Conservation (phyloP, 1,140 invertebrate species). For the Penaeus vannamei region DNA sequence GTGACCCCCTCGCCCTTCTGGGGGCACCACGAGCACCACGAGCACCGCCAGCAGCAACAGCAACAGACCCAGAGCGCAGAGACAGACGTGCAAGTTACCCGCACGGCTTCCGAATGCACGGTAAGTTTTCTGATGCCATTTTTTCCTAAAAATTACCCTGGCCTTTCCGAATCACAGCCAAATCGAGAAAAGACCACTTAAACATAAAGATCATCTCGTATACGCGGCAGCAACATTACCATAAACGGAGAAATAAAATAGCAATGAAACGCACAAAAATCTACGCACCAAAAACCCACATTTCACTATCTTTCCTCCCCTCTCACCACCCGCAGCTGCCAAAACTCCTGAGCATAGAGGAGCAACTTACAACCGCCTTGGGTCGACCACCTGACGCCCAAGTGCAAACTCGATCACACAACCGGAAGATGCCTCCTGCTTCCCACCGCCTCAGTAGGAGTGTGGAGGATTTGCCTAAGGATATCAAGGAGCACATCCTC, state of each 20-base stretch:
- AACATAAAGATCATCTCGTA: background rate
- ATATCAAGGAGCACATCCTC: slow-evolving; percentile 67
- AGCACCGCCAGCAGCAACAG: background rate
- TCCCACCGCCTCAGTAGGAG: slow-evolving; percentile 58
- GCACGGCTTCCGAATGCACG: slow-evolving; percentile 32
- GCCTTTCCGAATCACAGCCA: background rate
- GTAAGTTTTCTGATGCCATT: slow-evolving; percentile 7
- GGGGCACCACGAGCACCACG: background rate
- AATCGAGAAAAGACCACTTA: background rate
- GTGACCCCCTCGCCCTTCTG: slow-evolving; percentile 34
- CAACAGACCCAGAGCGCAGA: background rate
- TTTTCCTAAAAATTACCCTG: background rate
- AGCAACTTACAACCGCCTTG: slow-evolving; percentile 32
- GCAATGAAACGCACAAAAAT: too few species aligned
- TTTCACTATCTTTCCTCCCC: too few species aligned
- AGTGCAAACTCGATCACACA: background rate
- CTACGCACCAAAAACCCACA: too few species aligned
- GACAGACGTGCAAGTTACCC: background rate
- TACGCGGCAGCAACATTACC: too few species aligned
- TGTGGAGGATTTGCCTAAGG: slow-evolving; percentile 62
- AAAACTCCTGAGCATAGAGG: slow-evolving; percentile 45
- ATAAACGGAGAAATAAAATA: too few species aligned
- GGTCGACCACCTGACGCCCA: slow-evolving; percentile 27
- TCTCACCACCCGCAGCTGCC: slow-evolving; percentile 22
- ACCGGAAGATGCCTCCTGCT: slow-evolving; percentile 1